phyloP scores from a whole-genome alignment of 2,113 vertebrate species.

The Parus major region DNA sequence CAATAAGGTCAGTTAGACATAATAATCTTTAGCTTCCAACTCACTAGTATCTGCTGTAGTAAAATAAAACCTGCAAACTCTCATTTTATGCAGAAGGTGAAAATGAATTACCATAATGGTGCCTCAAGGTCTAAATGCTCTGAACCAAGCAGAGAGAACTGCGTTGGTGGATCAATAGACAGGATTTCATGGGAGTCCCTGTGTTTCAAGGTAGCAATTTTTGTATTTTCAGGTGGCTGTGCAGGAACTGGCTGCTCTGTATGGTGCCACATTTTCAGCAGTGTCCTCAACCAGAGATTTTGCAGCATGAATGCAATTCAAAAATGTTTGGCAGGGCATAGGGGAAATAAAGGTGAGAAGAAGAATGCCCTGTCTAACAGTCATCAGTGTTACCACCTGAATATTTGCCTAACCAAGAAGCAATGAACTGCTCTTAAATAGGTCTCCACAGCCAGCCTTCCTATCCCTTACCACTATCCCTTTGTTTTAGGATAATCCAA shows the following conservation, averaged over 20 bases:
- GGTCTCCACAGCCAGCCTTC: neutral
- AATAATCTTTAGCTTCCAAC: neutral
- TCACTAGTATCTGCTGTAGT: neutral
- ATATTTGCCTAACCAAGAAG: neutral
- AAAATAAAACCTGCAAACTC: neutral
- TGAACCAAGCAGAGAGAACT: neutral
- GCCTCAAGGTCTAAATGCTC: neutral
- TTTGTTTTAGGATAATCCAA: neutral
- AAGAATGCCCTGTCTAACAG: neutral
- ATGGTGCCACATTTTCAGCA: neutral
- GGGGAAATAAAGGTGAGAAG: neutral
- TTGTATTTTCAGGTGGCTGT: fast-evolving
- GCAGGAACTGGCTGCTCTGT: neutral
- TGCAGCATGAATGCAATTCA: neutral
- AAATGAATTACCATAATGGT: neutral
- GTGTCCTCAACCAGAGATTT: neutral
- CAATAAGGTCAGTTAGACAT: neutral
- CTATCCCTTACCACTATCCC: neutral
- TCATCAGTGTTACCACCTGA: neutral
- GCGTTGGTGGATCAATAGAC: neutral
- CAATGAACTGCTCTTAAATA: neutral
- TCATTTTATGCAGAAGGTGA: neutral
- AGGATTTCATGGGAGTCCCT: neutral
- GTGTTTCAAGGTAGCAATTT: neutral
- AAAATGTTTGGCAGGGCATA: neutral